Base-by-base conservation (phyloP, 2,797 vertebrate genomes). In the Cossypha dichroa region DNA sequence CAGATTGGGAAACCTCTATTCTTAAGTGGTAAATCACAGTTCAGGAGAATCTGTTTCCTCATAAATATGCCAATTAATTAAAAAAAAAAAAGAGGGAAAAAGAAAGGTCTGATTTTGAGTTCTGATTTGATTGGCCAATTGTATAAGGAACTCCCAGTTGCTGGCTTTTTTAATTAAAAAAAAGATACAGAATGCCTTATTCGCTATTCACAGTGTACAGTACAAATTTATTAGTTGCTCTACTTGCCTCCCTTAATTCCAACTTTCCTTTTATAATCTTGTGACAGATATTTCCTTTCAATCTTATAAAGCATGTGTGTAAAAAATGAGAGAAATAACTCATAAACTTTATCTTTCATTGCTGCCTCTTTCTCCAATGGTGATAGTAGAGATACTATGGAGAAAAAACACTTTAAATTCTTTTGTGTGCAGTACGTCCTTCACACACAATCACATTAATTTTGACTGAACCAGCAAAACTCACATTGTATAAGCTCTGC, bases 1-100 rank as follows among this genome's bases (percentile, higher is more conserved):
- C 75, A 36, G 49, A 85, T 76, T 38, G 40, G 84, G 63, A 88
- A 92, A 54, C 9, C 33, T 96, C 28, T 48, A 79, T 78, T 62
- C 14, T 91, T 81, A 86, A 94, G 63, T 74, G 62, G 33, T n/a
- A 97, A 96, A 69, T 75, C 77, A 94, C 48, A 54, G 77, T 95
- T 94, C 88, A 92, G 56, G 29, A 84, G 20, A 96, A 92, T 77
- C 34, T 89, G 38, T 93, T 83, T 84, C 64, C 51, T 91, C 80
- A 94, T 36, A 84, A 64, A 38, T 34, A 73, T 46, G 23, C 26
- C 16, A 90, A 91, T 83, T 43, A 13, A 66, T 45, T 46, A 29
- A 73, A 49, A 45, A 43, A 15, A 26, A 12, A 21, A 1, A 38
- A 36, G 16, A 6, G 19, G 38, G 14, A 1, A 13, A 68, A 58